A percentile compares a stretch with the other conserved stretches of the same genome.
These are phyloP conservation scores for Myodes glareolus DNA, from an alignment of 2,113 vertebrate genomes.

Conservation along the genomic window DNA sequence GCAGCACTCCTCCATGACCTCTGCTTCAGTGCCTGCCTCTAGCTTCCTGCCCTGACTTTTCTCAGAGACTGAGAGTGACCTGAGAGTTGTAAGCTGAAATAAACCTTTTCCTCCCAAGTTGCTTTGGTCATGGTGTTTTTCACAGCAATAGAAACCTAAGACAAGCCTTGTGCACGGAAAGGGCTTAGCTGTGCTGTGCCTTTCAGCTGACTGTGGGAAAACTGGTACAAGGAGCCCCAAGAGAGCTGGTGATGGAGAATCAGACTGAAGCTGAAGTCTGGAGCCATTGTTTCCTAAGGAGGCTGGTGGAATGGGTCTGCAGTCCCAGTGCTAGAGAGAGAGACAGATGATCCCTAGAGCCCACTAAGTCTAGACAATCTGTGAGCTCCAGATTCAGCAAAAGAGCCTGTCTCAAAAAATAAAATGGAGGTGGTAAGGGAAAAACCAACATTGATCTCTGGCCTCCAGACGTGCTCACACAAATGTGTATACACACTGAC, in stretches of 20 bases:
- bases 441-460: neutral
- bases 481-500: neutral
- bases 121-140: neutral
- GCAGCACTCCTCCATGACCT: neutral
- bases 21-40: neutral
- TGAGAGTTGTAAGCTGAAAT: neutral
- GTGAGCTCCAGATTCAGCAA: neutral
- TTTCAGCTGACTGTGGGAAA: slow-evolving; percentile 4
- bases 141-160: neutral
- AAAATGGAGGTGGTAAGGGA: neutral
- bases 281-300: slow-evolving; percentile 63
- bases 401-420: neutral
- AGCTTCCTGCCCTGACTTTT: neutral
- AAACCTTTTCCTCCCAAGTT: neutral
- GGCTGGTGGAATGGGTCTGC: neutral
- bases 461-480: neutral
- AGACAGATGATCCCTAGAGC: neutral
- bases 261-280: slow-evolving; percentile 12
- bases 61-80: neutral
- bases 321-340: neutral
- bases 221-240: neutral
- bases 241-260: neutral
- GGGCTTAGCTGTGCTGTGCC: neutral
- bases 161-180: slow-evolving; percentile 41
- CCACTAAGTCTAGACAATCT: neutral